These are phyloP conservation scores for Aphis gossypii DNA, from an alignment of 1,140 invertebrate species.

Conservation along the genomic window DNA sequence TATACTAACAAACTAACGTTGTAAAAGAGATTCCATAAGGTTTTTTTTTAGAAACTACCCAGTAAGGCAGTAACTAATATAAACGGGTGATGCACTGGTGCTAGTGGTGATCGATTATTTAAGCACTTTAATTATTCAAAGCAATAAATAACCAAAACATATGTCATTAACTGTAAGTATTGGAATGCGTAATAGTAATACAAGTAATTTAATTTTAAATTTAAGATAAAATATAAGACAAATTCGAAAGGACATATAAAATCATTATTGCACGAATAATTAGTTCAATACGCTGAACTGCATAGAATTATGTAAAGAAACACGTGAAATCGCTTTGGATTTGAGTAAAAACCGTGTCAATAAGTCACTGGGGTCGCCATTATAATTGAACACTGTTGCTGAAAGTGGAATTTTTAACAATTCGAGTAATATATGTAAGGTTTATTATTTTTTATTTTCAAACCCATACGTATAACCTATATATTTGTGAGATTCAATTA, in stretches of 20 bases:
- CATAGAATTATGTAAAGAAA: not conserved
- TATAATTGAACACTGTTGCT: too few relatives aligned
- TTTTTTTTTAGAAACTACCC: too few relatives aligned
- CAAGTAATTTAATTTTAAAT: not conserved
- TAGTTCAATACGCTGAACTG: not conserved
- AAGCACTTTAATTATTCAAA: too few relatives aligned
- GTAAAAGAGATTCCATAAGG: too few relatives aligned
- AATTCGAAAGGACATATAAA: not conserved
- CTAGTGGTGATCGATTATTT: too few relatives aligned
- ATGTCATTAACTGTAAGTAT: too few relatives aligned
- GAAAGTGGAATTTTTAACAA: constrained; percentile 40
- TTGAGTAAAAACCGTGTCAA: constrained; percentile 21
- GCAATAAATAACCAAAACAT: too few relatives aligned
- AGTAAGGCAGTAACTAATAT: too few relatives aligned
- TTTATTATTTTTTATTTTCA: not conserved
- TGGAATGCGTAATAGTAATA: too few relatives aligned
- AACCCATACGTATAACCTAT: not conserved
- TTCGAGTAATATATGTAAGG: not conserved
- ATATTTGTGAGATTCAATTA: not conserved
- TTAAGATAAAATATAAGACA: not conserved
- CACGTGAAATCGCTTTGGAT: not conserved
- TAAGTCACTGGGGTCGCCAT: not conserved
- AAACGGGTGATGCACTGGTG: too few relatives aligned
- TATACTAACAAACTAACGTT: too few relatives aligned
- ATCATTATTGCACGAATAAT: not conserved